Base-by-base conservation (phyloP, 2,113 vertebrate species). In the Oncorhynchus keta region DNA sequence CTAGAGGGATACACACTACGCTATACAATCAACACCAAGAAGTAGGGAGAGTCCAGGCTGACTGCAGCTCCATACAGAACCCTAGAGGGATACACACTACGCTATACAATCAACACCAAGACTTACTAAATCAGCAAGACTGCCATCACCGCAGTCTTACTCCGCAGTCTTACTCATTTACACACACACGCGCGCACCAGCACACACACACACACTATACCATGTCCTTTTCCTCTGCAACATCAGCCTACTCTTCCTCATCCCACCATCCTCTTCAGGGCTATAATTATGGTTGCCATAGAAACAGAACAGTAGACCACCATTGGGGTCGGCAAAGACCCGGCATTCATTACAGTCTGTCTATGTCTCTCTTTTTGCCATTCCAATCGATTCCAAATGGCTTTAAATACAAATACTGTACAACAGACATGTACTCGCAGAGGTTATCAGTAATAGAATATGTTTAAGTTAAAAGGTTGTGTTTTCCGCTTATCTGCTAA, bases 391-490 rank as follows among this genome's bases (percentile, higher is more conserved):
- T 51, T 51, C 14, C 49, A 55, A 55, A 55, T 55, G 51, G 51
- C 51, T 55, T 55, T 18, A 55, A 55, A 55, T 18, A 18, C 16
- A 55, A 55, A 55, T 18, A 55, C 39, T 45, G 51, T 55, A 55
- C 51, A 55, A 55, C 51, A 55, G 51, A 14, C 12, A 0, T 16
- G 13, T 55, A 45, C 39, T 45, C 9, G 39, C 51, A 55, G 90
- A 91, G 89, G 89, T 92, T 92, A 91, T 90, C 88, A 85, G 89
- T 88, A 89, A 92, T 89, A 86, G 79, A 87, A 92, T 88, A 88
- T 79, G 78, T 83, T 88, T 81, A 74, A 72, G 81, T 85, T 76
- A 76, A 88, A 86, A 81, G 70, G 16, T 2, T 55, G 71, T 72
- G 73, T 79, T 87, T 87, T 85, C 84, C 84, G 81, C 76, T 85